These are phyloP conservation scores for Melanotaenia boesemani DNA, from an alignment of 2,797 vertebrate species.

Conservation along the genomic window DNA sequence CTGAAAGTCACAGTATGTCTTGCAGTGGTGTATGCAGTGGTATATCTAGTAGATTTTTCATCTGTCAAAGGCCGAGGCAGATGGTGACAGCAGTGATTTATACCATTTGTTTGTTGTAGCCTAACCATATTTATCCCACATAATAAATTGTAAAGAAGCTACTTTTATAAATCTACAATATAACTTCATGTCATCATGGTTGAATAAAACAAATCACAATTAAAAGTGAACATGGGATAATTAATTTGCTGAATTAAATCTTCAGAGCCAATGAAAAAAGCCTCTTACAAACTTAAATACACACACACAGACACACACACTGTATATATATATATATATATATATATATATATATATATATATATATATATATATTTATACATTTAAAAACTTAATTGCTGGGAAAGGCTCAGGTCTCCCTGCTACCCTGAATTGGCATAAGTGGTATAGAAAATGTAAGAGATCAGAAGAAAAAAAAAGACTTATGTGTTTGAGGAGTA, in stretches of 20 bases:
- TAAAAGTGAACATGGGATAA: conserved; percentile 68
- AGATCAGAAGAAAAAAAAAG: conserved; percentile 9
- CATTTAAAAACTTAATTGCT: too few species aligned
- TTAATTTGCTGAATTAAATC: conserved; percentile 74
- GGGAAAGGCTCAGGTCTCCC: too few species aligned
- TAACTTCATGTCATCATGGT: conserved; percentile 26
- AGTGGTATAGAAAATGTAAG: too few species aligned
- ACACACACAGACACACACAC: too few species aligned
- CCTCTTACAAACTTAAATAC: conserved; percentile 83
- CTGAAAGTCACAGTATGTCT: conserved; percentile 40
- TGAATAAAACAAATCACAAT: conserved; percentile 61
- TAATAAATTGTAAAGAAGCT: conserved; percentile 42
- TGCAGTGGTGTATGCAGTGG: conserved; percentile 35
- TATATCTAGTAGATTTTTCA: conserved; percentile 43
- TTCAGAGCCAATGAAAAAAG: conserved; percentile 74
- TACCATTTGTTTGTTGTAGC: conserved; percentile 51
- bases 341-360: too few species aligned
- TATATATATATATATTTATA: too few species aligned
- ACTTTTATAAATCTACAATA: conserved; percentile 27
- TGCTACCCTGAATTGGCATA: too few species aligned
- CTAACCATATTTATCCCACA: conserved; percentile 38
- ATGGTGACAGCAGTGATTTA: conserved; percentile 50
- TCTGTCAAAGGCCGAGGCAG: conserved; percentile 56
- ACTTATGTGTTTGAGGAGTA: conserved; percentile 35
- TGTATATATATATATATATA: too few species aligned